Conservation (phyloP, 2,888 invertebrate genomes). For the Synanthedon andrenaeformis region DNA sequence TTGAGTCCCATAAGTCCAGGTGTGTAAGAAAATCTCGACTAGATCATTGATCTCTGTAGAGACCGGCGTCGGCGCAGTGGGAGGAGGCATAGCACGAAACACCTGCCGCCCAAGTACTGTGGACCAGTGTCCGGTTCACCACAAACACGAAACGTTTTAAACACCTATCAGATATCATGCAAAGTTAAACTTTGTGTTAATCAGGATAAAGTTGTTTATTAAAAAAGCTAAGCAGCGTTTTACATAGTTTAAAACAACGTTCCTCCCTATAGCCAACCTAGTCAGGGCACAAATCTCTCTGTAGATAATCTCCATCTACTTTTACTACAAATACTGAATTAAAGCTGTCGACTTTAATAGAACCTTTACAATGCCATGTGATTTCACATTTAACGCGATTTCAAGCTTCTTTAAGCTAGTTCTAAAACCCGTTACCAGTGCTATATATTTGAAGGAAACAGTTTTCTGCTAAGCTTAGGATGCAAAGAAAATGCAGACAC, state of each 20-base stretch:
- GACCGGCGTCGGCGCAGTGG: conserved; percentile 56
- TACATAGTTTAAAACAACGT: conserved; percentile 8
- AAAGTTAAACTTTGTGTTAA: conserved; percentile 26
- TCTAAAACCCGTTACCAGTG: neutral
- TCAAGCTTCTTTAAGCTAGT: conserved; percentile 10
- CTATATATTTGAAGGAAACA: neutral
- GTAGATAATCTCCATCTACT: conserved; percentile 58
- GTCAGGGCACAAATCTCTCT: conserved; percentile 57
- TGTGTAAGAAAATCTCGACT: conserved; percentile 55
- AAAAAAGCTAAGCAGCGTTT: conserved; percentile 1
- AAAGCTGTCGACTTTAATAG: conserved; percentile 33
- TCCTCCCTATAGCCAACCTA: conserved; percentile 33
- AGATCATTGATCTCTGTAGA: conserved; percentile 62
- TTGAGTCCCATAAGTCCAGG: conserved; percentile 14
- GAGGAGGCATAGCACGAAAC: conserved; percentile 61
- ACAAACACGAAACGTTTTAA: conserved; percentile 18
- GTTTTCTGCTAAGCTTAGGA: neutral
- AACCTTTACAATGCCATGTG: conserved; percentile 31
- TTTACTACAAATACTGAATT: conserved; percentile 47
- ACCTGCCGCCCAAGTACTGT: conserved; percentile 68
- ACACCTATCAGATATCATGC: conserved; percentile 8
- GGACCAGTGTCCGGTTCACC: conserved; percentile 37
- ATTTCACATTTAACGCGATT: conserved; percentile 28
- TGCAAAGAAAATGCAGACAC: neutral
- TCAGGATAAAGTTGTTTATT: conserved; percentile 22